Percentiles rank a stretch among this genome's conserved stretches.
These are phyloP conservation scores for Cephus nigrinus DNA, from an alignment of 2,888 invertebrate genomes.

Conservation along the genomic window DNA sequence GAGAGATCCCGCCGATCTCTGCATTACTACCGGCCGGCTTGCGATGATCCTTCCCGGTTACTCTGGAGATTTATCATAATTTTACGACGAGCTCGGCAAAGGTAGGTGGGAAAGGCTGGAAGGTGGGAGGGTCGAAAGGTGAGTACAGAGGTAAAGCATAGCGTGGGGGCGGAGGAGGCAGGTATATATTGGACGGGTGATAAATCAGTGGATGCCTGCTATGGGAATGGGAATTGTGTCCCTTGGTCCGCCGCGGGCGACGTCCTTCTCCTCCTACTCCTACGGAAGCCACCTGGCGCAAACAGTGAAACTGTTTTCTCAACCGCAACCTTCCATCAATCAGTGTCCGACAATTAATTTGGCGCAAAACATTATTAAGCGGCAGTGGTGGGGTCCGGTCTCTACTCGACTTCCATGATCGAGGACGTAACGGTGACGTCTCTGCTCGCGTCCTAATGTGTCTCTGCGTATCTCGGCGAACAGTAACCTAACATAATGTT, in stretches of 20 bases:
- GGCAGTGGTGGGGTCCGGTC: not conserved
- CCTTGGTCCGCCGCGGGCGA: slow-evolving; percentile 11
- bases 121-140: slow-evolving; percentile 6
- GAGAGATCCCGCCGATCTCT: slow-evolving; percentile 19
- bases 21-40: slow-evolving; percentile 10
- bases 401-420: not conserved
- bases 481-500: not conserved
- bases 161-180: slow-evolving; percentile 9
- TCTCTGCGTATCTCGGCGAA: no score
- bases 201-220: slow-evolving; percentile 27
- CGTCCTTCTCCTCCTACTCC: slow-evolving; percentile 7
- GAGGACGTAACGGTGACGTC: not conserved
- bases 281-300: slow-evolving; percentile 15
- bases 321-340: slow-evolving; percentile 8
- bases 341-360: slow-evolving; percentile 7
- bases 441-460: not conserved
- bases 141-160: not conserved
- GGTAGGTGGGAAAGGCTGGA: slow-evolving; percentile 11
- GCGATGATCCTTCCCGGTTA: not conserved
- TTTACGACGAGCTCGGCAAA: slow-evolving; percentile 21
- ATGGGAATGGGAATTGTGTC: slow-evolving; percentile 25
- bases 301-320: slow-evolving; percentile 9
- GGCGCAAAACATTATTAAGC: not conserved
- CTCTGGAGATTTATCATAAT: slow-evolving; percentile 32
- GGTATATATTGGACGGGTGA: slow-evolving; percentile 21